Conservation (phyloP, 2,797 vertebrate species). For the Danio tinwini region DNA sequence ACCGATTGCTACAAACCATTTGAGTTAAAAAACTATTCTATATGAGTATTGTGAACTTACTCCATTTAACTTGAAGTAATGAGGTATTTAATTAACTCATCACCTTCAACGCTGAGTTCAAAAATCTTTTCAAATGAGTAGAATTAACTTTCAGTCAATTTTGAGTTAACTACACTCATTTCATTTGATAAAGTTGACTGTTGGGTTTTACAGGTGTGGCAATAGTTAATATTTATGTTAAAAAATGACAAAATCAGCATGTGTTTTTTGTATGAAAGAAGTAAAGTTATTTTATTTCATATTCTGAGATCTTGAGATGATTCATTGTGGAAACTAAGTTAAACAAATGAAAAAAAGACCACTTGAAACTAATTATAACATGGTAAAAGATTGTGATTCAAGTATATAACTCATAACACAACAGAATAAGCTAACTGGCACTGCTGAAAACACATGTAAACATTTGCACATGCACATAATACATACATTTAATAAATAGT, state of each 20-base stretch:
- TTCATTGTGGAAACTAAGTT: not conserved
- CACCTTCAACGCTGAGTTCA: too few relatives aligned
- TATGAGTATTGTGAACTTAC: too few relatives aligned
- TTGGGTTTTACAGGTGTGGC: not conserved
- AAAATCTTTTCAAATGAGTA: too few relatives aligned
- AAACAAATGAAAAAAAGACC: not conserved
- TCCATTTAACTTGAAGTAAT: too few relatives aligned
- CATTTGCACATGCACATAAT: slow-evolving; percentile 40
- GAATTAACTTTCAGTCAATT: too few relatives aligned
- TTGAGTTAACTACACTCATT: too few relatives aligned
- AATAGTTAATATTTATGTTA: slow-evolving; percentile 7
- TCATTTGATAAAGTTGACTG: too few relatives aligned
- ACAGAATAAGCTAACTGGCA: slow-evolving; percentile 24
- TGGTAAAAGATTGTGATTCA: slow-evolving; percentile 72
- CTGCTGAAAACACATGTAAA: slow-evolving; percentile 59
- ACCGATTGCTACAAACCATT: too few relatives aligned
- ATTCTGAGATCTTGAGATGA: slow-evolving; percentile 15
- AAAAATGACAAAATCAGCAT: not conserved
- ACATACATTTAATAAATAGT: slow-evolving; percentile 66
- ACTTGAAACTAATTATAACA: slow-evolving; percentile 1
- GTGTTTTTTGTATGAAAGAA: not conserved
- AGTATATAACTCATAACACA: slow-evolving; percentile 65
- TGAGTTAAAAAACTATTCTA: too few relatives aligned
- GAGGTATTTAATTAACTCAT: too few relatives aligned
- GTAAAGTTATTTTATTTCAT: not conserved